A percentile compares a stretch with the other conserved stretches of the same genome.
Evolutionary conservation across 2,113 vertebrate genomes (phyloP).

Genomic region (Microcebus murinus): DNA sequence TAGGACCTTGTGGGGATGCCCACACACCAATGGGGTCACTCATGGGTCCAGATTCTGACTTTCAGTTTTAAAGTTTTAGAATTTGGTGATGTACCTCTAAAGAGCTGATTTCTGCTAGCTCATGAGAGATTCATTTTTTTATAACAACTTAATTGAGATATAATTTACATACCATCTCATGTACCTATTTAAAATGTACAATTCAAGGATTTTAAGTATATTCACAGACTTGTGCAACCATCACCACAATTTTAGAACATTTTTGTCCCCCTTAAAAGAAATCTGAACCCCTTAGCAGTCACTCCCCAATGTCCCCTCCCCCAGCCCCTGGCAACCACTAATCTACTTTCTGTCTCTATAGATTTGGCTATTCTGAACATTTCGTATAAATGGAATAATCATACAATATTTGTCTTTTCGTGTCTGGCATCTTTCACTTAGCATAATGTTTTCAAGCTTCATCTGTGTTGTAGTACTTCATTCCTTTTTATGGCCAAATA

Average conservation of each 20-base stretch:
- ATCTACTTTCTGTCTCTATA: not conserved
- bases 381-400: not conserved
- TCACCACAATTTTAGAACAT: not conserved
- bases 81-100: not conserved
- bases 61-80: not conserved
- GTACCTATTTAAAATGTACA: not conserved
- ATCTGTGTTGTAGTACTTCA: not conserved
- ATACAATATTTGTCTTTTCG: not conserved
- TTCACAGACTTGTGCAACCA: not conserved
- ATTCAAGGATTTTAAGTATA: not conserved
- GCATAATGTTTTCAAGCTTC: not conserved
- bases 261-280: not conserved
- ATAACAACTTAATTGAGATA: not conserved
- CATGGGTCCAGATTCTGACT: not conserved
- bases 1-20: not conserved
- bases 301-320: not conserved
- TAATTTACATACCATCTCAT: not conserved
- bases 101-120: not conserved
- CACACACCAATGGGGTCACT: not conserved
- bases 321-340: not conserved
- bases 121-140: not conserved
- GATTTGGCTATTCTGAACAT: not conserved
- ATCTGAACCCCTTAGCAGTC: not conserved
- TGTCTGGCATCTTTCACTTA: not conserved
- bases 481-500: not conserved